These are phyloP conservation scores for Sphaerodactylus townsendi DNA, from an alignment of 2,113 vertebrate species.

Conservation along the genomic window DNA sequence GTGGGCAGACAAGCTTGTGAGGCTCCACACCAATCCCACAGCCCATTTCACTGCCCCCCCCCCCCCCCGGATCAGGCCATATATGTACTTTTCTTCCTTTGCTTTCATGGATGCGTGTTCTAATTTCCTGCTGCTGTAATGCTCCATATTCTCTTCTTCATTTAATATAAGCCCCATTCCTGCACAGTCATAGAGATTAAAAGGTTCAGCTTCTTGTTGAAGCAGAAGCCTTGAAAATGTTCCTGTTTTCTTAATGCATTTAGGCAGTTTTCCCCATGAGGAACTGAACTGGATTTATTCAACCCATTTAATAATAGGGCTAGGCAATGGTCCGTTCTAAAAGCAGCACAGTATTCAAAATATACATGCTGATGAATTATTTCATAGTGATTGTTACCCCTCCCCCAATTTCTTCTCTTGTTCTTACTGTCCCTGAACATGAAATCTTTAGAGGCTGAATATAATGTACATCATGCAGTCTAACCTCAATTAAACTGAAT, in stretches of 20 bases:
- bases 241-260: background rate
- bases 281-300: background rate
- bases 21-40: too few relatives aligned
- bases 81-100: background rate
- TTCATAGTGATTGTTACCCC: background rate
- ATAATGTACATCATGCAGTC: background rate
- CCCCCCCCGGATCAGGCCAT: too few relatives aligned
- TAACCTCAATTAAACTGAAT: background rate
- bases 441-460: background rate
- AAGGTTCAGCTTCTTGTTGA: background rate
- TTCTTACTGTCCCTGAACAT: background rate
- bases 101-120: constrained; percentile 9
- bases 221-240: background rate
- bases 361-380: fast-evolving
- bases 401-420: fast-evolving
- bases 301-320: background rate
- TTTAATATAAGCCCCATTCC: constrained; percentile 38
- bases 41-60: too few relatives aligned
- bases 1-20: too few relatives aligned
- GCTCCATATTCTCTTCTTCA: fast-evolving
- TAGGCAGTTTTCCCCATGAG: fast-evolving
- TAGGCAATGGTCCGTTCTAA: background rate
- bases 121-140: constrained; percentile 13
- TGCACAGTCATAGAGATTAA: constrained; percentile 20
- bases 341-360: background rate